Base-by-base conservation (phyloP, 1,140 invertebrate species). In the Drosophila baimaii region DNA sequence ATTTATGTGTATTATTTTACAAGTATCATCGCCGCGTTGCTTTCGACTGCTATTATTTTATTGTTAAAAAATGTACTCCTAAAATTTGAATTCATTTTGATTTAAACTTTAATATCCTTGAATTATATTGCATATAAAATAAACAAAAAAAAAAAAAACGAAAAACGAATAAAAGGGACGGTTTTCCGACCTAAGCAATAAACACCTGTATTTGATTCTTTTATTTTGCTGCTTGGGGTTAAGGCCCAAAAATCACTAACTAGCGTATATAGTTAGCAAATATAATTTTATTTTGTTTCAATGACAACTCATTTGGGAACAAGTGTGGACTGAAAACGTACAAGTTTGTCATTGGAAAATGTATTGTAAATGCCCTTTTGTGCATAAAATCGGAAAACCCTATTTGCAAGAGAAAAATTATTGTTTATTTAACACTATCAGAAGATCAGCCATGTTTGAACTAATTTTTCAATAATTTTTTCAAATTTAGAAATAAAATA, bases 121-220 rank as follows among this genome's bases (percentile, higher is more conserved):
- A 13, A 25, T 39, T 59, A 39, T 17, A 59, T 63, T 58, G 61
- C 61, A 29, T 39, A 21, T 58, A 58, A 39, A 56, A 58, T 59
- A 63, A 13, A 59, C 3, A 63, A 58, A 39, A 56, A 58, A 41
- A 63, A 13, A 59, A 3, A 63, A 61, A 35, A 58, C 8, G 13
- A 58, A 58, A 29, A 62, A 37, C 21, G 8, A 62, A 59, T 41
- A 59, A 63, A 63, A 17, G 52, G 52, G 57, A 21, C n/a, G 51
- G 51, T 37, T 58, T 58, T 62, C 31, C 31, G 31, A 39, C 59
- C 23, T 27, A 57, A 25, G 7, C 12, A 58, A 58, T 62, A 29
- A 12, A 52, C 29, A 15, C 8, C 17, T 21, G 33, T 2, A 52
- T 33, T 33, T 33, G 4, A 21, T 52, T 52, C 6, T 21, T 21